Evolutionary conservation across 2,797 vertebrate genomes (phyloP).

Genomic region (Tolypeutes matacus): DNA sequence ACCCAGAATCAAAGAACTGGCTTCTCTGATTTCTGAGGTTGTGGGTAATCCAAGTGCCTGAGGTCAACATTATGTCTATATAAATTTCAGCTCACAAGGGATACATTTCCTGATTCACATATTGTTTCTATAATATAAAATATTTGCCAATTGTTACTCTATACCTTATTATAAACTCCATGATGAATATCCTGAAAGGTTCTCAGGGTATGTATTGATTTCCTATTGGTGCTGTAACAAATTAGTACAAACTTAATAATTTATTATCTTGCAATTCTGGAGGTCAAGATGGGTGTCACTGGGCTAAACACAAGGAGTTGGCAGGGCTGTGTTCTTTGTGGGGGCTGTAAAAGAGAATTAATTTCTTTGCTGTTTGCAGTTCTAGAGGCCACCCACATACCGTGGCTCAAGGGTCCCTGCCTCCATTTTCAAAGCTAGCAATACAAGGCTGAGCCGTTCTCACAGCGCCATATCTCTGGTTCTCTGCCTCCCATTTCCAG

Average conservation of each 20-base stretch:
- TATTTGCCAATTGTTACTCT: not conserved
- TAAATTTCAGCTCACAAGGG: not conserved
- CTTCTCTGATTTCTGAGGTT: not conserved
- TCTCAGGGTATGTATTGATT: not conserved
- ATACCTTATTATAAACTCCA: not conserved
- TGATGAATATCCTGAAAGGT: no score
- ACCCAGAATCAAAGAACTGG: not conserved
- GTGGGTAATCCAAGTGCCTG: not conserved
- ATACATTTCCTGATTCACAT: not conserved
- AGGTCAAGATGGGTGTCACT: fast-evolving
- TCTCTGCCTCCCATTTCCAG: not conserved
- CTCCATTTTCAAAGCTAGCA: not conserved
- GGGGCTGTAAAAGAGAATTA: fast-evolving
- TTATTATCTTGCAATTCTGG: not conserved
- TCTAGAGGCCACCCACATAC: not conserved
- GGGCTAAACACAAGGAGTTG: not conserved
- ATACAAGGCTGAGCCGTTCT: no score
- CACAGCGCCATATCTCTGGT: not conserved
- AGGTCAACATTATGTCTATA: not conserved
- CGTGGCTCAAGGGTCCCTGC: not conserved
- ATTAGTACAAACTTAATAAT: not conserved
- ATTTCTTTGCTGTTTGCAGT: not conserved
- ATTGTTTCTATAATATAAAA: not conserved
- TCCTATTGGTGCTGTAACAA: not conserved
- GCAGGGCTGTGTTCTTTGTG: not conserved